Evolutionary conservation across 2,797 vertebrate genomes (phyloP).

Genomic region (Xenopus petersii): DNA sequence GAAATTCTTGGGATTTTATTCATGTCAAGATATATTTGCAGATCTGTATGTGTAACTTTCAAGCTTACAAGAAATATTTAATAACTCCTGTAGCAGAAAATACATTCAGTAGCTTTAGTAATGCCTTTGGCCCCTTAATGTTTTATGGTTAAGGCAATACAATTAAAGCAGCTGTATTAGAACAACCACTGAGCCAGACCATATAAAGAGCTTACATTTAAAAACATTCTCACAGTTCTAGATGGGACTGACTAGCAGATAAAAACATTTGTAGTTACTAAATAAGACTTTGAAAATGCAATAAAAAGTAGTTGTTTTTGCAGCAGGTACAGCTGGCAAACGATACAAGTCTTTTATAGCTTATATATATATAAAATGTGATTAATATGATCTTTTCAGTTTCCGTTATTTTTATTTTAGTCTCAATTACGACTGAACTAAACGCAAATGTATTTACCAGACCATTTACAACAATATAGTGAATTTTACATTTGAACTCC

Average conservation of each 20-base stretch:
- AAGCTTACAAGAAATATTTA: not conserved
- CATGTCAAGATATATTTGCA: slow-evolving; percentile 4
- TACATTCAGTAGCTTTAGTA: not conserved
- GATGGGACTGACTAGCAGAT: not conserved
- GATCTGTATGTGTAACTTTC: slow-evolving; percentile 18
- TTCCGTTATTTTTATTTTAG: too few species aligned
- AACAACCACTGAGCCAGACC: not conserved
- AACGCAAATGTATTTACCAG: too few species aligned
- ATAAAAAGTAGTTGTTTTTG: too few species aligned
- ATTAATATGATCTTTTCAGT: too few species aligned
- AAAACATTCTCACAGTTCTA: slow-evolving; percentile 8
- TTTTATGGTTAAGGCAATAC: slow-evolving; percentile 21
- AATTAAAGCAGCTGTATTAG: slow-evolving; percentile 29
- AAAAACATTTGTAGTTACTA: too few species aligned
- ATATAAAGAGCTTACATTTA: slow-evolving; percentile 7
- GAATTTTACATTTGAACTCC: too few species aligned
- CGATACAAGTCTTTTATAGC: too few species aligned
- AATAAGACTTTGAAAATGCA: too few species aligned
- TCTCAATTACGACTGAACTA: too few species aligned
- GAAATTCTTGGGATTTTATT: slow-evolving; percentile 40
- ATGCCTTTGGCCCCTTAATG: not conserved
- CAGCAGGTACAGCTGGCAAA: too few species aligned
- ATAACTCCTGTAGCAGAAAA: not conserved
- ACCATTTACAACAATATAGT: too few species aligned
- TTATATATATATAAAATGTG: too few species aligned